Evolutionary conservation across 2,888 invertebrate species (phyloP), one percentile per base, ranked within the genome.

Genomic region (Lordiphosa fenestrarum): DNA sequence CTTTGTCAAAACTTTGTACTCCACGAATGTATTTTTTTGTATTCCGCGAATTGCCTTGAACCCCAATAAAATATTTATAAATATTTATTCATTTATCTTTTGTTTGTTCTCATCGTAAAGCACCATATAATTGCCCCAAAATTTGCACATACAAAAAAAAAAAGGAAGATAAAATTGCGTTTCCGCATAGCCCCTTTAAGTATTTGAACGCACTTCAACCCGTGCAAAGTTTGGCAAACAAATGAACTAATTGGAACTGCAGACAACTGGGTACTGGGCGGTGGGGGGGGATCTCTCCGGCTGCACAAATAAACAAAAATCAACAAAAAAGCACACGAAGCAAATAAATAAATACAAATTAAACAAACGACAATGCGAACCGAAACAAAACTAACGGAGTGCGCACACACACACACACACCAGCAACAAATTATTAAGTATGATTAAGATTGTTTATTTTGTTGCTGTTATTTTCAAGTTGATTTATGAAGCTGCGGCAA

Each of bases 401-500:
- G 48, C 41, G 23, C 36, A 46, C 30, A 62, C 30, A 30, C 53
- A 30, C 53, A 42, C 49, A 62, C 56, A n/a, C 33, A 48, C 3
- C 19, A 47, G 48, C 39, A 49, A 59, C 53, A 56, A 69, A 76
- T 71, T 73, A 71, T 76, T 76, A 80, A 71, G 76, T 64, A 69
- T 73, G 61, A 59, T 76, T 44, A 44, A 10, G 44, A 39, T 9
- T 48, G 38, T 57, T 49, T 37, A 3, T 38, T 19, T 49, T 51
- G 39, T 42, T 65, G 62, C 39, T 68, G 75, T 55, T 69, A 62
- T 74, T 77, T 63, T 68, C 62, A 67, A 71, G 71, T 61, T 83
- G 84, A 85, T 83, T 78, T 78, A 83, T 83, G 84, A 80, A 62
- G 78, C 78, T 77, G 77, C 78, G 78, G 76, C 84, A 75, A 85